A percentile compares a stretch with the other conserved stretches of the same genome.
phyloP scores from a whole-genome alignment of 2,888 invertebrate species.

The Therioaphis trifolii region DNA sequence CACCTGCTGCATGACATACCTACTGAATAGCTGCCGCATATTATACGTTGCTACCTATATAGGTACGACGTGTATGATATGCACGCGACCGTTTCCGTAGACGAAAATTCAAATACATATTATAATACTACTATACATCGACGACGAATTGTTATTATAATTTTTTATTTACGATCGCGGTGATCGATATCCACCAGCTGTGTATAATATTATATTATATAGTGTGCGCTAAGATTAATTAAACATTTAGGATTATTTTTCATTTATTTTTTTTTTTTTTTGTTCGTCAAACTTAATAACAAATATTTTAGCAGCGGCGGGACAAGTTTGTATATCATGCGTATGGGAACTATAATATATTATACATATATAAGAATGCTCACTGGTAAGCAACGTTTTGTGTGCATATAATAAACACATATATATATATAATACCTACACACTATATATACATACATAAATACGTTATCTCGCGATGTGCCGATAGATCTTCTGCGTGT shows the following conservation, averaged over 20 bases:
- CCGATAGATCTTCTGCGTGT: constrained; percentile 49
- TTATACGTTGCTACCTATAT: too few relatives aligned
- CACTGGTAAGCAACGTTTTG: background rate
- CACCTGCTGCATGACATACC: background rate
- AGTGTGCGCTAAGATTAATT: background rate
- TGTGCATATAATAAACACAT: background rate
- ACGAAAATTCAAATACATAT: too few relatives aligned
- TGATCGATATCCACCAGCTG: background rate
- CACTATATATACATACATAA: background rate
- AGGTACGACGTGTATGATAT: too few relatives aligned
- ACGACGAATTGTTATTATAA: background rate
- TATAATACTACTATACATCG: background rate
- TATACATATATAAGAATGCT: constrained; percentile 5
- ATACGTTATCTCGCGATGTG: constrained; percentile 39
- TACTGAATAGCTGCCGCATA: background rate
- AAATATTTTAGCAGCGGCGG: constrained; percentile 4
- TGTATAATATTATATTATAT: background rate
- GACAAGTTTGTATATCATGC: background rate
- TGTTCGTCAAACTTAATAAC: background rate
- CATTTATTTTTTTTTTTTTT: background rate
- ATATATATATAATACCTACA: background rate
- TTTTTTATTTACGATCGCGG: too few relatives aligned
- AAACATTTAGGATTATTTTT: background rate
- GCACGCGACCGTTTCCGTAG: background rate
- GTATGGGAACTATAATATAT: too few relatives aligned